Conservation (phyloP, 2,113 vertebrate genomes). For the Hypomesus transpacificus region DNA sequence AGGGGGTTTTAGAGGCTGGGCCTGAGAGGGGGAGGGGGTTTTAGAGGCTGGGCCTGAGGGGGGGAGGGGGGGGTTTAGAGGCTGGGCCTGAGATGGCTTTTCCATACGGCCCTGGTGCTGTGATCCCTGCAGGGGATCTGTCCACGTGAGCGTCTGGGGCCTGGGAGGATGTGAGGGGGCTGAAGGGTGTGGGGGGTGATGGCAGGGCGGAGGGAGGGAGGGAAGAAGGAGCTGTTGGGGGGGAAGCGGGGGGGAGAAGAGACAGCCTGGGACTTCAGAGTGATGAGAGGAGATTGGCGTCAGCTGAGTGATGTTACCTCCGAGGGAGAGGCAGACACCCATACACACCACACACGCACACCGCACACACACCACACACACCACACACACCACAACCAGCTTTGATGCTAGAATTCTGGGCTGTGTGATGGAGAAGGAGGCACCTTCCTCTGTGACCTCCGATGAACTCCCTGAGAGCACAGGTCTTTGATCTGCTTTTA, state of each 20-base stretch:
- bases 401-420: constrained; percentile 68
- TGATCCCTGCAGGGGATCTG: constrained; percentile 54
- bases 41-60: too few relatives aligned
- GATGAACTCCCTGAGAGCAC: constrained; percentile 52
- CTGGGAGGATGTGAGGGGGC: constrained; percentile 10
- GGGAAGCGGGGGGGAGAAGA: constrained; percentile 12
- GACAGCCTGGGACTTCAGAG: constrained; percentile 41
- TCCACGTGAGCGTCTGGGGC: constrained; percentile 44
- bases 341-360: constrained; percentile 25
- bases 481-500: constrained; percentile 56
- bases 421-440: constrained; percentile 36
- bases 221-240: not conserved
- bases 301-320: constrained; percentile 41
- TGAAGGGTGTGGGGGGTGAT: constrained; percentile 15
- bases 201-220: too few relatives aligned
- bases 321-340: not conserved
- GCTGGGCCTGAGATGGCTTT: constrained; percentile 48
- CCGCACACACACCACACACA: not conserved
- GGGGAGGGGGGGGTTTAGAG: constrained; percentile 12
- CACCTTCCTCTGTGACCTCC: constrained; percentile 55
- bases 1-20: not conserved
- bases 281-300: constrained; percentile 57
- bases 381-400: constrained; percentile 47
- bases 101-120: constrained; percentile 43
- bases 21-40: too few relatives aligned